Evolutionary conservation across 2,888 invertebrate genomes (phyloP).

Genomic region (Callinectes sapidus): DNA sequence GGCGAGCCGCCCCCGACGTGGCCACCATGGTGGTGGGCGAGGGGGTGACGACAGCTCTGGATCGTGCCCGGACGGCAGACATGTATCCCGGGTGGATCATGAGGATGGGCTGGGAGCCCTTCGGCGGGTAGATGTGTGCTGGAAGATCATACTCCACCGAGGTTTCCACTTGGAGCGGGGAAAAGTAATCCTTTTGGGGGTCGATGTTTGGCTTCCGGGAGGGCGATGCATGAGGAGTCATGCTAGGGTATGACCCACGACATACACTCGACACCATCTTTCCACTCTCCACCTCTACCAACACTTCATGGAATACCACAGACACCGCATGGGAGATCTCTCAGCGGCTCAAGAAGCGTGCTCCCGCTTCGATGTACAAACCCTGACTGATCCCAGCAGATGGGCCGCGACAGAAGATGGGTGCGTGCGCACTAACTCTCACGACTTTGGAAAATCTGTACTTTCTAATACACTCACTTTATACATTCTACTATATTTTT

Average conservation of each 20-base stretch:
- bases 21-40: constrained; percentile 66
- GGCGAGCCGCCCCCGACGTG: constrained; percentile 60
- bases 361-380: constrained; percentile 61
- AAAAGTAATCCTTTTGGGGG: constrained; percentile 69
- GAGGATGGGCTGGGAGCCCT: constrained; percentile 71
- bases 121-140: constrained; percentile 72
- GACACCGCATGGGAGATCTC: constrained; percentile 71
- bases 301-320: constrained; percentile 62
- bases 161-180: constrained; percentile 71
- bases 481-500: not conserved
- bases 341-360: constrained; percentile 63
- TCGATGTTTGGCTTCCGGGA: constrained; percentile 61
- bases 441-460: constrained; percentile 50
- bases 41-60: constrained; percentile 62
- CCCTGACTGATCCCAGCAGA: constrained; percentile 68
- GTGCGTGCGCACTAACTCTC: constrained; percentile 67
- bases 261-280: constrained; percentile 71
- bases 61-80: constrained; percentile 62
- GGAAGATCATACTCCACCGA: constrained; percentile 73
- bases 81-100: constrained; percentile 72
- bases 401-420: constrained; percentile 61
- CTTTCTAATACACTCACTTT: not conserved
- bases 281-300: constrained; percentile 64
- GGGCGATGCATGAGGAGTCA: constrained; percentile 68
- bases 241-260: constrained; percentile 69